phyloP scores from a whole-genome alignment of 2,113 vertebrate species.

The Clarias macrocephalus region DNA sequence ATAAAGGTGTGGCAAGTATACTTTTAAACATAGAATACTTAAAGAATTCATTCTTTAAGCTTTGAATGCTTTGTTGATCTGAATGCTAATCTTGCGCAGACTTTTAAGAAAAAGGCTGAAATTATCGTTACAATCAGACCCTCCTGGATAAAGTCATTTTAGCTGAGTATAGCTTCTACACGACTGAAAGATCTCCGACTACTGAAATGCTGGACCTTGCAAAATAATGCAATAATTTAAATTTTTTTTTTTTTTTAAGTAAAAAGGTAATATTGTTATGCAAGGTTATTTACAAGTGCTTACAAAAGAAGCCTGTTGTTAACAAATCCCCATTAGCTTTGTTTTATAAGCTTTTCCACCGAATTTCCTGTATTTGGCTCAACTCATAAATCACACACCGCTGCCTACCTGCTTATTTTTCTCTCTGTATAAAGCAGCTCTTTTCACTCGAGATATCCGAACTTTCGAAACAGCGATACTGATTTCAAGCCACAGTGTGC shows the following conservation, averaged over 20 bases:
- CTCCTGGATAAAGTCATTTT: background rate
- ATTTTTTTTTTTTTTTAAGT: no score
- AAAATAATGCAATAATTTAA: constrained; percentile 11
- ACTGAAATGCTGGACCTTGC: constrained; percentile 24
- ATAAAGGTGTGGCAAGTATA: constrained; percentile 16
- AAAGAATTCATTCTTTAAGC: no score
- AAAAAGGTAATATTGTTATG: background rate
- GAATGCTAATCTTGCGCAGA: background rate
- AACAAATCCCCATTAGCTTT: background rate
- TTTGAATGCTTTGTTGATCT: background rate
- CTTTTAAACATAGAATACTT: background rate
- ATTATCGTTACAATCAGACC: no score
- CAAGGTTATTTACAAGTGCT: constrained; percentile 6
- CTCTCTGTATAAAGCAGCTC: background rate
- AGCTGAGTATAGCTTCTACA: background rate
- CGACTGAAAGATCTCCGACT: background rate
- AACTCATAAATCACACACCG: background rate
- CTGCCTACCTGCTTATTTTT: background rate
- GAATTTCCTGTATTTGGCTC: background rate
- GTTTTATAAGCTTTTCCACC: background rate
- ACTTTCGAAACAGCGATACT: background rate
- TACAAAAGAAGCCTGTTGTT: constrained; percentile 7
- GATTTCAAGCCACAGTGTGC: background rate
- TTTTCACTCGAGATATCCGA: background rate
- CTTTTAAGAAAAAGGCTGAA: background rate